These are phyloP conservation scores for Perca schrenkii DNA, from an alignment of 2,113 vertebrate genomes.

Conservation along the genomic window DNA sequence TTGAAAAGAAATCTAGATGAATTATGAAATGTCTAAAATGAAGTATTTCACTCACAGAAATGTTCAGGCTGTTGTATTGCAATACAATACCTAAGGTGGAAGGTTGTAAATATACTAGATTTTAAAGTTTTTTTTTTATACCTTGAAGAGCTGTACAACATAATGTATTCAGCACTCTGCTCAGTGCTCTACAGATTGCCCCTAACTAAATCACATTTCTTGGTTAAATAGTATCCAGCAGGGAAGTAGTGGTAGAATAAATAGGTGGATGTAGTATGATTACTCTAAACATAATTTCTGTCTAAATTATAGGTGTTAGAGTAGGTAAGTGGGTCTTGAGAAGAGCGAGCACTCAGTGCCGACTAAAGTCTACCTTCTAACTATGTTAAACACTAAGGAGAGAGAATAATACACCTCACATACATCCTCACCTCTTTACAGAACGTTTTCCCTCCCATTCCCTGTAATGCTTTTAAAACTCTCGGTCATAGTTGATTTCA, in stretches of 20 bases:
- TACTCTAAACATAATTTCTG: slow-evolving; percentile 28
- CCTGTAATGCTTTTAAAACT: neutral
- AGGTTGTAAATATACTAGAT: neutral
- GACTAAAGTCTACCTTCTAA: neutral
- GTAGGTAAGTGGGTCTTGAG: neutral
- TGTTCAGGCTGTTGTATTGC: neutral
- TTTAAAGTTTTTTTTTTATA: neutral
- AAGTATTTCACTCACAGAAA: neutral
- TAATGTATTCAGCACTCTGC: neutral
- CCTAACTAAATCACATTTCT: slow-evolving; percentile 6
- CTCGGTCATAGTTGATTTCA: neutral
- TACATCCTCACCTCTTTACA: neutral
- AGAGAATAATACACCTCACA: neutral
- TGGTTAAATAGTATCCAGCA: slow-evolving; percentile 35
- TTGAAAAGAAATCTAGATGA: neutral
- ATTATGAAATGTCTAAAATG: neutral
- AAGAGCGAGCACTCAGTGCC: neutral
- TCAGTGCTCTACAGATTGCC: slow-evolving; percentile 10
- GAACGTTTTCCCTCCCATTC: neutral
- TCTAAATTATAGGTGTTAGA: slow-evolving; percentile 32
- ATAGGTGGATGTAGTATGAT: slow-evolving; percentile 25
- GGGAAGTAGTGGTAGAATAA: slow-evolving; percentile 15
- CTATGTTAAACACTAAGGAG: neutral
- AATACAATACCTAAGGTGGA: neutral
- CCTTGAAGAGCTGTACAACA: neutral